Evolutionary conservation across 2,888 invertebrate species (phyloP), one percentile per base, ranked within the genome.

Genomic region (Acanthosepion esculentum): DNA sequence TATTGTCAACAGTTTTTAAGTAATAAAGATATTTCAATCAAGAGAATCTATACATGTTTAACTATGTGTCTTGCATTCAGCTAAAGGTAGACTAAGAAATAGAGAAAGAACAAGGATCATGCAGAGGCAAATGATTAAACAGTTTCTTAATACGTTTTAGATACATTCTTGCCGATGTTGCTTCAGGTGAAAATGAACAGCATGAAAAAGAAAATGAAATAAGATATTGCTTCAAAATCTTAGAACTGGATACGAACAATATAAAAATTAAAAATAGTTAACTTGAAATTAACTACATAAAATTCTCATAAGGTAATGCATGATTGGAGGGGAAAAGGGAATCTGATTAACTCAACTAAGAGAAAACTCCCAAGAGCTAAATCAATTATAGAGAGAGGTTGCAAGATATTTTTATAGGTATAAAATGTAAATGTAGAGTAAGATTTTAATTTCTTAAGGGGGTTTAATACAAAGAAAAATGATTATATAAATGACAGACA

Each of bases 121-220:
- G 78, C 78, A 78, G 59, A 59, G 7, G 78, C 18, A 78, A 78
- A 78, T 5, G n/a, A 12, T 78, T 78, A 78, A 78, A 78, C 78
- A 78, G 78, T 78, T 78, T n/a, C 33, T 78, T 33, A 78, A 78
- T 78, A 78, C 78, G n/a, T 78, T 78, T 78, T n/a, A 78, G 78
- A 78, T 78, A 78, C n/a, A 15, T n/a, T 78, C 78, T 78, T 33
- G 41, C 3, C 3, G 78, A n/a, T 78, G 78, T 78, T 33, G 78
- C 78, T 78, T 78, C 78, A 78, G 78, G 78, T 33, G n/a, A 78
- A 78, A 78, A 78, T 78, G 78, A 78, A 78, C n/a, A 78, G 78
- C 78, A 78, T 78, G 78, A 78, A 78, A 78, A 78, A 78, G 78
- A 78, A 78, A 78, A 78, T 78, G 78, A 78, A 59, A 59, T 59